Evolutionary conservation across 1,140 invertebrate species (phyloP).

Genomic region (Vollenhovia emeryi): DNA sequence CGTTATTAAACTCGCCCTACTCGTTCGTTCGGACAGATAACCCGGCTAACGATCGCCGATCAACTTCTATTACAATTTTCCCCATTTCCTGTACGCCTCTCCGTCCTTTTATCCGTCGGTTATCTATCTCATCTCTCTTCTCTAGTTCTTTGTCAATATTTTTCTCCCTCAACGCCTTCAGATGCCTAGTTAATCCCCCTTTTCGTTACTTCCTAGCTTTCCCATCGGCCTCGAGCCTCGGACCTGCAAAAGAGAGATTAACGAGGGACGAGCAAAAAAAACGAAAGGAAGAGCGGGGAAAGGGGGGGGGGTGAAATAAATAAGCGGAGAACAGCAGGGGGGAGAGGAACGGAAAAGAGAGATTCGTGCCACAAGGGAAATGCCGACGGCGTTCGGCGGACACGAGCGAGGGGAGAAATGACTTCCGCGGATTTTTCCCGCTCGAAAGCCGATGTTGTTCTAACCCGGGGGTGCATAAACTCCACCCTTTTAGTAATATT

Average conservation of each 20-base stretch:
- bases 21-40: constrained; percentile 31
- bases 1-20: constrained; percentile 49
- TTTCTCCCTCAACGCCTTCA: constrained; percentile 26
- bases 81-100: not conserved
- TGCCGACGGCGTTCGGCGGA: constrained; percentile 27
- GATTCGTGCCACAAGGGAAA: constrained; percentile 49
- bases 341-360: not conserved
- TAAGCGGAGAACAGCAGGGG: not conserved
- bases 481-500: constrained; percentile 35
- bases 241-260: constrained; percentile 44
- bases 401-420: constrained; percentile 27
- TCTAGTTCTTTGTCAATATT: constrained; percentile 57
- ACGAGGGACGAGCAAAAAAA: constrained; percentile 35
- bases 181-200: constrained; percentile 52
- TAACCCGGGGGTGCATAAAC: constrained; percentile 10
- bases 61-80: constrained; percentile 47
- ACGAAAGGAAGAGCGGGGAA: constrained; percentile 1
- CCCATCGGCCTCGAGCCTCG: not conserved
- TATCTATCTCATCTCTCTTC: constrained; percentile 13
- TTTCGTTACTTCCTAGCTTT: constrained; percentile 40
- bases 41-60: constrained; percentile 45
- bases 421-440: constrained; percentile 48
- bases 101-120: constrained; percentile 42
- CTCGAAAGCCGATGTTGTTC: constrained; percentile 41
- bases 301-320: constrained; percentile 37